Conservation (phyloP, 2,113 vertebrate genomes). For the Ochotona curzoniae region DNA sequence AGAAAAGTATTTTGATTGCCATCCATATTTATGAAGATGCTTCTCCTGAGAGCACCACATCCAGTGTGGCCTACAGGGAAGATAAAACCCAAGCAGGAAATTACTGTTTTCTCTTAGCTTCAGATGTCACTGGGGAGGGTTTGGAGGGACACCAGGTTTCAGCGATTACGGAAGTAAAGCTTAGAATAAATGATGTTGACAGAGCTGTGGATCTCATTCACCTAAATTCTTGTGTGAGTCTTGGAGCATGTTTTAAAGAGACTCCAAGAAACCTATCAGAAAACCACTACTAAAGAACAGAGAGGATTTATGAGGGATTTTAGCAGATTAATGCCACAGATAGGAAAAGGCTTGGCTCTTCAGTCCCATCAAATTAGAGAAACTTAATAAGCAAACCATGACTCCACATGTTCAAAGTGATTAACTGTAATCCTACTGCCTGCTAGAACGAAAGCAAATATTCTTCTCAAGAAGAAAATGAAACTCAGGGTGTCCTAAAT, state of each 20-base stretch:
- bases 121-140: neutral
- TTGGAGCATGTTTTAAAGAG: neutral
- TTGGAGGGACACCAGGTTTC: neutral
- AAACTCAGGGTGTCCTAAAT: neutral
- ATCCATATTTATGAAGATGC: neutral
- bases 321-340: neutral
- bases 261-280: neutral
- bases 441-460: conserved; percentile 10
- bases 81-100: neutral
- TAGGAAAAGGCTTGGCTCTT: neutral
- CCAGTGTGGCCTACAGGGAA: neutral
- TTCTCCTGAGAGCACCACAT: neutral
- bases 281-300: neutral
- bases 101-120: conserved; percentile 22
- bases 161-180: neutral
- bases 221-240: neutral
- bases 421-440: neutral
- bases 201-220: conserved; percentile 1
- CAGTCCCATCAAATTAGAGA: neutral
- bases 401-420: neutral
- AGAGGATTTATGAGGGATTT: neutral
- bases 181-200: neutral
- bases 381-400: neutral
- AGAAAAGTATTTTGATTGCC: neutral
- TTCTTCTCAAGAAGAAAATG: neutral